phyloP scores from a whole-genome alignment of 2,113 vertebrate genomes.

The Gavialis gangeticus region DNA sequence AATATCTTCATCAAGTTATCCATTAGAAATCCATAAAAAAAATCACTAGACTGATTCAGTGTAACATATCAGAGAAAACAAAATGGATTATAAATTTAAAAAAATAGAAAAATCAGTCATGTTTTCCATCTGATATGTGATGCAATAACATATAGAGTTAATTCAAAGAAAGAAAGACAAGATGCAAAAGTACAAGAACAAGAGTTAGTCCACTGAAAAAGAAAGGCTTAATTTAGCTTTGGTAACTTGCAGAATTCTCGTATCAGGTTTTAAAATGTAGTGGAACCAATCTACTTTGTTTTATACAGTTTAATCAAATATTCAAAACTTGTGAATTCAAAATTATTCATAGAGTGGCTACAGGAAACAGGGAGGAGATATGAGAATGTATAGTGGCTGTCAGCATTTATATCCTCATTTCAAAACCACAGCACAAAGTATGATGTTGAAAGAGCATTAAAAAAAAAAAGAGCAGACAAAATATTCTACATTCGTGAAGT shows the following conservation, averaged over 20 bases:
- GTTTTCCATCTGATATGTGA: not conserved
- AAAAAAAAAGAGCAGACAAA: not conserved
- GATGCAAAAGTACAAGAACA: not conserved
- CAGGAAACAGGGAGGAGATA: constrained; percentile 5
- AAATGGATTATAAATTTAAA: constrained; percentile 4
- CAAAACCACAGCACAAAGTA: constrained; percentile 23
- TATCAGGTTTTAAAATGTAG: not conserved
- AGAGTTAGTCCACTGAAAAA: not conserved
- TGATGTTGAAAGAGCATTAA: not conserved
- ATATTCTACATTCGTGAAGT: not conserved
- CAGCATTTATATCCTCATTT: not conserved
- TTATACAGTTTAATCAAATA: not conserved
- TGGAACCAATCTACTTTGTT: constrained; percentile 5
- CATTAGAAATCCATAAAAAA: not conserved
- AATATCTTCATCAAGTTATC: not conserved
- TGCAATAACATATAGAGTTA: not conserved
- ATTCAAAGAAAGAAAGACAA: constrained; percentile 19
- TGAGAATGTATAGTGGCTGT: not conserved
- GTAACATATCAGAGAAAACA: not conserved
- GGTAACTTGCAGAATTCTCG: not conserved
- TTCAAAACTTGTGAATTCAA: not conserved
- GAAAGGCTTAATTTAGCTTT: not conserved
- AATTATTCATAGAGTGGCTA: constrained; percentile 23
- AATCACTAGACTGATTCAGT: not conserved
- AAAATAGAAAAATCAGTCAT: not conserved